Evolutionary conservation across 2,888 invertebrate genomes (phyloP).

Genomic region (Athalia rosae): DNA sequence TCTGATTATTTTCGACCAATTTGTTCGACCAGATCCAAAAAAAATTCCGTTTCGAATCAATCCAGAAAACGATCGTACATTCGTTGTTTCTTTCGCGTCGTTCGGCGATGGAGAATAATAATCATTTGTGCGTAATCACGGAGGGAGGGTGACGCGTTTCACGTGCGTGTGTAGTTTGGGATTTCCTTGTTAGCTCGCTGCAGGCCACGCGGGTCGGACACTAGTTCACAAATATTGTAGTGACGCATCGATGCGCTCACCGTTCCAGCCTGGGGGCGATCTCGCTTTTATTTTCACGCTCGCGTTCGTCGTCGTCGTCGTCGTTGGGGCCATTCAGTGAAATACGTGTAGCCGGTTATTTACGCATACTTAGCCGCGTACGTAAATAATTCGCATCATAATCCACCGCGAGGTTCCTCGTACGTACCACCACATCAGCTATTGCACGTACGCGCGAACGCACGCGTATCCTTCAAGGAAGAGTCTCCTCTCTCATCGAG

Average conservation of each 20-base stretch:
- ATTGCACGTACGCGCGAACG: not conserved
- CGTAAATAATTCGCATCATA: not conserved
- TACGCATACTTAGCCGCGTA: too few species aligned
- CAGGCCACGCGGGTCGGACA: not conserved
- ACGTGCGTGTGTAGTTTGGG: not conserved
- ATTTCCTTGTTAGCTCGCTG: slow-evolving; percentile 16
- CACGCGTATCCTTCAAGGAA: not conserved
- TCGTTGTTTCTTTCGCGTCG: too few species aligned
- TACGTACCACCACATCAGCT: too few species aligned
- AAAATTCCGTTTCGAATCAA: not conserved
- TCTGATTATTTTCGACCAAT: not conserved
- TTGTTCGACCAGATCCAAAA: not conserved
- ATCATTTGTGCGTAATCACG: not conserved
- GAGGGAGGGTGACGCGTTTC: not conserved
- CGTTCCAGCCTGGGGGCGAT: not conserved
- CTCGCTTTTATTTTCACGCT: too few species aligned
- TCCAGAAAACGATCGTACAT: too few species aligned
- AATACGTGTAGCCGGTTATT: too few species aligned
- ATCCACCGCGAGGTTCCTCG: not conserved
- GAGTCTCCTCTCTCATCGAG: not conserved
- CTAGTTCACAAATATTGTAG: not conserved
- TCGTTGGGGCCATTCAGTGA: too few species aligned
- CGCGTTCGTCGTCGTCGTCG: too few species aligned
- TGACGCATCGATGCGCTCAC: slow-evolving; percentile 18
- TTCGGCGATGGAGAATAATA: too few species aligned